Conservation (phyloP, 2,888 invertebrate species). For the Oeneis ivallda region DNA sequence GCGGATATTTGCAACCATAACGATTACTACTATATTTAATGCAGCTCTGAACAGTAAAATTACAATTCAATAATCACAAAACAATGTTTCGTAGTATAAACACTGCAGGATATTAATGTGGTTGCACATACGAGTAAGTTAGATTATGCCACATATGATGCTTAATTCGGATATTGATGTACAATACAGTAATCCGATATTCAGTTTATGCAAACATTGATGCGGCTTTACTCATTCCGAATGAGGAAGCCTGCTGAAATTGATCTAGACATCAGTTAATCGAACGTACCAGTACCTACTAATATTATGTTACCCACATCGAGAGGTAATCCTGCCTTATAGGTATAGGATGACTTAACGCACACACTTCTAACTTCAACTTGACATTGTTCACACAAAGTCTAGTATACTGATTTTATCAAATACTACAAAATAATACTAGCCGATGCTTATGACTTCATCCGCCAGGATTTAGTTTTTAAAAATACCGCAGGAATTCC, state of each 20-base stretch:
- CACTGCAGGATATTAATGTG: neutral
- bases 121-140: neutral
- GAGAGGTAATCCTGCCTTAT: neutral
- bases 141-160: neutral
- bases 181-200: slow-evolving; percentile 13
- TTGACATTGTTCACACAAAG: no score
- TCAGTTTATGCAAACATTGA: slow-evolving; percentile 8
- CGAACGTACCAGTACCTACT: neutral
- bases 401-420: no score
- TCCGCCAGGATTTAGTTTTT: no score
- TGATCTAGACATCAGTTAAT: slow-evolving; percentile 9
- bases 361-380: no score
- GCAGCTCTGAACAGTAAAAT: no score
- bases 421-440: no score
- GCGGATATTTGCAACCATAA: no score
- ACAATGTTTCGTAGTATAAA: neutral
- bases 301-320: neutral
- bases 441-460: no score
- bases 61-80: neutral
- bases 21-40: no score
- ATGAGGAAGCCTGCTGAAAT: slow-evolving; percentile 3
- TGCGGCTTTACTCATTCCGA: slow-evolving; percentile 16
- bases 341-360: neutral
- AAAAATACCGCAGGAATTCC: no score
- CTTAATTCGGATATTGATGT: slow-evolving; percentile 2